Percentiles rank a stretch among this genome's conserved stretches.
These are phyloP conservation scores for Mayetiola destructor DNA, from an alignment of 2,888 invertebrate genomes.

Conservation along the genomic window DNA sequence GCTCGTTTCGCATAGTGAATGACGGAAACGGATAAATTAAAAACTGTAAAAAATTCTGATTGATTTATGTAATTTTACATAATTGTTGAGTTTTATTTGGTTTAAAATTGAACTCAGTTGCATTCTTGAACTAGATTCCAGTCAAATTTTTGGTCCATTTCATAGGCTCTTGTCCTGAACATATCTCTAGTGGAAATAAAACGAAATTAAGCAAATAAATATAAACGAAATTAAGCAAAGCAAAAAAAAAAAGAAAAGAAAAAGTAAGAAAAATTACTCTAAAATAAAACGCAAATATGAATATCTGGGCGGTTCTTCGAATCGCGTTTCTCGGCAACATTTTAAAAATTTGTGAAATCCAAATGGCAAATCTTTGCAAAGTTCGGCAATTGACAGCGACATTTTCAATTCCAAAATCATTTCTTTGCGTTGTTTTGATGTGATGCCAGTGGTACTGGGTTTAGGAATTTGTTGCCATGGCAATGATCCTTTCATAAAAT, in stretches of 20 bases:
- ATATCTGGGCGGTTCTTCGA: background rate
- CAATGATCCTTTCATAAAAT: background rate
- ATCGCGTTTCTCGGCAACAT: background rate
- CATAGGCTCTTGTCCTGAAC: background rate
- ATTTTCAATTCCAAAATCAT: background rate
- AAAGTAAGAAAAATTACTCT: background rate
- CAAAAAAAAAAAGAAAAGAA: background rate
- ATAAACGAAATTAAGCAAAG: no score
- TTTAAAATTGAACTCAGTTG: no score
- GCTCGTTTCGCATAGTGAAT: no score
- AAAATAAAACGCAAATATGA: background rate
- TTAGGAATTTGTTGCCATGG: slow-evolving; percentile 1
- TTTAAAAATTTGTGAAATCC: background rate
- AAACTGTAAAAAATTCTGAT: no score
- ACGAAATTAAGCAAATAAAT: no score
- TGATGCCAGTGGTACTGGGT: background rate
- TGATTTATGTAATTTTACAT: no score
- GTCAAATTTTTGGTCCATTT: background rate
- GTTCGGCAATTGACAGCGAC: background rate
- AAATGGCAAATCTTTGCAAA: background rate
- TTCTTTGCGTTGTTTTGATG: background rate
- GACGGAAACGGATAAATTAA: no score
- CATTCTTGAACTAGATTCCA: background rate
- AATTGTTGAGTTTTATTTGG: no score
- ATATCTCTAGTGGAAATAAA: background rate